Evolutionary conservation across 2,888 invertebrate species (phyloP).

Genomic region (Lypha dubia): DNA sequence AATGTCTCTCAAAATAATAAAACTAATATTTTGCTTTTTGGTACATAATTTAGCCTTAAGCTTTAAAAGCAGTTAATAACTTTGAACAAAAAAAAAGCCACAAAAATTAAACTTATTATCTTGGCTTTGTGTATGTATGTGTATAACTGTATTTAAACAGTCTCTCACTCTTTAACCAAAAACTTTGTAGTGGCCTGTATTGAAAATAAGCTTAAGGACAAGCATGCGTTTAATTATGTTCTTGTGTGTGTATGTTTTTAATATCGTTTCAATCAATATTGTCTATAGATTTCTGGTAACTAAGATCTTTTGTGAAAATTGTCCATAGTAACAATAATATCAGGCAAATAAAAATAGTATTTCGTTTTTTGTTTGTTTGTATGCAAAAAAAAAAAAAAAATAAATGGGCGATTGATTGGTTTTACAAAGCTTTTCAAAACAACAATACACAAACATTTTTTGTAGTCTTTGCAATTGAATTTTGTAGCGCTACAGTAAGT

Average conservation of each 20-base stretch:
- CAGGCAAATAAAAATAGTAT: conserved; percentile 14
- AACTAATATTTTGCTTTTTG: background rate
- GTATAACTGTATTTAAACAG: background rate
- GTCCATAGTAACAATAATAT: conserved; percentile 39
- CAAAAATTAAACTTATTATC: background rate
- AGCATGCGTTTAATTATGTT: conserved; percentile 18
- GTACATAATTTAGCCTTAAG: conserved; percentile 25
- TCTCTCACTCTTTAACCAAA: background rate
- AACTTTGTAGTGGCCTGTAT: background rate
- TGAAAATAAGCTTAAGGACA: background rate
- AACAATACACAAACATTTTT: conserved; percentile 44
- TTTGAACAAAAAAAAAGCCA: background rate
- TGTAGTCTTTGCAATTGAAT: conserved; percentile 2
- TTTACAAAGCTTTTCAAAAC: conserved; percentile 54
- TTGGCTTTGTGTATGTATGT: background rate
- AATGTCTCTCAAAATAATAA: background rate
- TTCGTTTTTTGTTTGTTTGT: conserved; percentile 2
- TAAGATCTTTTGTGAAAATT: conserved; percentile 20
- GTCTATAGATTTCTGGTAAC: conserved; percentile 24
- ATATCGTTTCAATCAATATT: conserved; percentile 32
- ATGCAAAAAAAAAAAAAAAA: background rate
- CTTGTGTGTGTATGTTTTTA: conserved; percentile 1
- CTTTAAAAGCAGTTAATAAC: conserved; percentile 2
- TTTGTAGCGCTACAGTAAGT: conserved; percentile 10
- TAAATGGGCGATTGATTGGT: conserved; percentile 68